phyloP scores from a whole-genome alignment of 2,888 invertebrate genomes.

The Macropis europaea region DNA sequence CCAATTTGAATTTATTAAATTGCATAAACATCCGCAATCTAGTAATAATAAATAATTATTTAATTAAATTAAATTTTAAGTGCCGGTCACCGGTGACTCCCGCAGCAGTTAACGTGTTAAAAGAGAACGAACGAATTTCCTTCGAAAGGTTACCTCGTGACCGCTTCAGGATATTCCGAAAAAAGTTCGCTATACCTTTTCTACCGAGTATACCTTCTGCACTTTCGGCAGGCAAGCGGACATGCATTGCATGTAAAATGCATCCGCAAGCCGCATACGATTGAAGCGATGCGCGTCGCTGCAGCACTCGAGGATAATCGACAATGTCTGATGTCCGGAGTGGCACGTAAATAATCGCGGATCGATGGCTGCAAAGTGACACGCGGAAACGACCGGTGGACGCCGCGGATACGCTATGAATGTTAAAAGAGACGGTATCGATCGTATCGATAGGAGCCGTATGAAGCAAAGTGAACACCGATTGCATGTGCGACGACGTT shows the following conservation, averaged over 20 bases:
- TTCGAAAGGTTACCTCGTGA: too few species aligned
- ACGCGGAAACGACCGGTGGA: slow-evolving; percentile 18
- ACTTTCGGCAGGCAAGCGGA: not conserved
- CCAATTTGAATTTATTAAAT: too few species aligned
- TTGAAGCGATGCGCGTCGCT: not conserved
- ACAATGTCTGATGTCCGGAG: slow-evolving; percentile 35
- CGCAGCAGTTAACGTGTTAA: too few species aligned
- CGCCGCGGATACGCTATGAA: slow-evolving; percentile 34
- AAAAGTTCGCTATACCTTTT: too few species aligned
- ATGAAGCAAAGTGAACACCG: slow-evolving; percentile 1
- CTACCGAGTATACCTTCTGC: too few species aligned
- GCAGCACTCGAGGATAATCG: slow-evolving; percentile 34
- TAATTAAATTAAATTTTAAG: too few species aligned
- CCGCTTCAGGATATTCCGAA: too few species aligned
- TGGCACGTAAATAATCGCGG: slow-evolving; percentile 42
- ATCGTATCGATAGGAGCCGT: slow-evolving; percentile 11
- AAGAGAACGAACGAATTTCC: too few species aligned
- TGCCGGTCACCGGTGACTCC: too few species aligned
- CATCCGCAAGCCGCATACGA: not conserved
- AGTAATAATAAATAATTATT: too few species aligned
- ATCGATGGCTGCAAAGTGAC: slow-evolving; percentile 36
- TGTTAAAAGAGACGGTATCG: slow-evolving; percentile 42
- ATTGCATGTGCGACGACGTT: slow-evolving; percentile 20
- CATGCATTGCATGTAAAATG: slow-evolving; percentile 9
- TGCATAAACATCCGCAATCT: too few species aligned